These are phyloP conservation scores for Peribatodes rhomboidaria DNA, from an alignment of 2,888 invertebrate genomes.

Conservation along the genomic window DNA sequence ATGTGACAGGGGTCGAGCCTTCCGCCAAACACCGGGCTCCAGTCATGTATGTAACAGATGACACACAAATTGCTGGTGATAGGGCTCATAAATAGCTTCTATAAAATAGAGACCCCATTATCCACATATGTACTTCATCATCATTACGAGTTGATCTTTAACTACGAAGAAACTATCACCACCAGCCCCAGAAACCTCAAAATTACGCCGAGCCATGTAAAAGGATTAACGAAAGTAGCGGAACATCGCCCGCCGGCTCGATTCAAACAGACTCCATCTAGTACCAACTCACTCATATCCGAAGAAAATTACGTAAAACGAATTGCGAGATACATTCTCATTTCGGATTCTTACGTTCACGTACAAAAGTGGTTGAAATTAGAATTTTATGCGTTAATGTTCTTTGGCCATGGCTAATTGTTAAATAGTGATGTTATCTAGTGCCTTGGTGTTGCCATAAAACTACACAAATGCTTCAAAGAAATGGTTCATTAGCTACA, in stretches of 20 bases:
- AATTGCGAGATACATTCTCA: slow-evolving; percentile 20
- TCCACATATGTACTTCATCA: no score
- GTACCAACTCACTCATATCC: slow-evolving; percentile 9
- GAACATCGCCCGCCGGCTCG: slow-evolving; percentile 14
- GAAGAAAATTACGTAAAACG: slow-evolving; percentile 29
- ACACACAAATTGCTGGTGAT: no score
- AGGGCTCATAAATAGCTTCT: no score
- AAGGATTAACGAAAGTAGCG: slow-evolving; percentile 7
- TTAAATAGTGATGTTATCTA: background rate
- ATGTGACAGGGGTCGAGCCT: no score
- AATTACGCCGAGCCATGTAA: slow-evolving; percentile 3
- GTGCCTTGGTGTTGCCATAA: background rate
- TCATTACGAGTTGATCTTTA: background rate
- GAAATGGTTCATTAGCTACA: slow-evolving; percentile 1
- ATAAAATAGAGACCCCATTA: no score
- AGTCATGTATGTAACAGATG: no score
- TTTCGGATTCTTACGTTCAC: slow-evolving; percentile 13
- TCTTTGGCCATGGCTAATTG: slow-evolving; percentile 2
- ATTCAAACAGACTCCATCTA: slow-evolving; percentile 4
- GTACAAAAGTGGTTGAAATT: slow-evolving; percentile 19
- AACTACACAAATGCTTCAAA: background rate
- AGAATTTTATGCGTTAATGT: slow-evolving; percentile 6
- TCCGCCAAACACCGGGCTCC: no score
- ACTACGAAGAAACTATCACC: background rate
- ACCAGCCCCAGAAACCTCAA: slow-evolving; percentile 16